Conservation (phyloP, 2,113 vertebrate genomes). For the Grus americana region DNA sequence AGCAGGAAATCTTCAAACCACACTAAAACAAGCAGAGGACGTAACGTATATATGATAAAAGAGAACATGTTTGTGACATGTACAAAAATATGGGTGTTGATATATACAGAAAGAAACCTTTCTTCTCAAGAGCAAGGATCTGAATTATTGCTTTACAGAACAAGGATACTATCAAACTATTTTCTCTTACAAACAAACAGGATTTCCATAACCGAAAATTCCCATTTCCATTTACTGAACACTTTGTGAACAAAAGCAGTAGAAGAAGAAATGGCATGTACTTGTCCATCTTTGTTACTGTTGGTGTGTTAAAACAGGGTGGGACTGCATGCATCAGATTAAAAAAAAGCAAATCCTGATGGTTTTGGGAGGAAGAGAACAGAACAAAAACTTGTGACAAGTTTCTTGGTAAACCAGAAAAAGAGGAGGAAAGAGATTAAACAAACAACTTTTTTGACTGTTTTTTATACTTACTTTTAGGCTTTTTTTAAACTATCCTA, state of each 20-base stretch:
- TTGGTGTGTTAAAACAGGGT: background rate
- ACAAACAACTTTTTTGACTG: background rate
- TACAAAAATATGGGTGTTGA: background rate
- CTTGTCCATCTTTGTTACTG: fast-evolving
- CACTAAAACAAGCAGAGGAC: background rate
- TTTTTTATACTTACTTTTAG: background rate
- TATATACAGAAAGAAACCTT: background rate
- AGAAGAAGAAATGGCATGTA: background rate
- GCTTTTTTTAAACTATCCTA: background rate
- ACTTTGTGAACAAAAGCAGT: background rate
- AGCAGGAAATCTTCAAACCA: background rate
- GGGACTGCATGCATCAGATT: background rate
- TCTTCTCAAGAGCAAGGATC: background rate
- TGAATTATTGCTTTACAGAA: background rate
- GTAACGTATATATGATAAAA: background rate
- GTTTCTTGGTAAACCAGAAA: background rate
- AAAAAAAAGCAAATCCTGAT: background rate
- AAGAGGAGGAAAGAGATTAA: background rate
- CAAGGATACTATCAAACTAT: background rate
- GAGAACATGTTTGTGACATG: background rate
- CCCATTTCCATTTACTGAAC: background rate
- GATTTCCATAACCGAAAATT: background rate
- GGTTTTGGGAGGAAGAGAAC: background rate
- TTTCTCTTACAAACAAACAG: background rate
- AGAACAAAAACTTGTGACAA: background rate